These are phyloP conservation scores for Corella eumyota DNA, from an alignment of 23 tunicate genomes.

Conservation along the genomic window DNA sequence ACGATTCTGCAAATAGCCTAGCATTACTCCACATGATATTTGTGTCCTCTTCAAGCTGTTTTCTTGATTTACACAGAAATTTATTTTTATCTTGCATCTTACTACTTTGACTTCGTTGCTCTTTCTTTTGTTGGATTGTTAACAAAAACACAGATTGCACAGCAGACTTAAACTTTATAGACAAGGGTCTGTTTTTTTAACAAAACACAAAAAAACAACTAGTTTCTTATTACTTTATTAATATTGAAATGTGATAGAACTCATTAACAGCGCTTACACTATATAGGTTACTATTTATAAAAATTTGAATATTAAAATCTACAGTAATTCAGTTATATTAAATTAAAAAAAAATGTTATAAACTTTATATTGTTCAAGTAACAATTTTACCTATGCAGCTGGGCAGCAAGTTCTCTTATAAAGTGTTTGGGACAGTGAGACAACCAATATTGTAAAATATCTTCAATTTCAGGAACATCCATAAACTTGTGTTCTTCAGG, in stretches of 20 bases:
- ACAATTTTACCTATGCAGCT: constrained; percentile 19
- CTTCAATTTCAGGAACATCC: constrained; percentile 37
- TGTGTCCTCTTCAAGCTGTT: constrained; percentile 53
- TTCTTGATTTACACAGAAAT: constrained; percentile 18
- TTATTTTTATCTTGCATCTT: not conserved
- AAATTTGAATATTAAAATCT: not conserved
- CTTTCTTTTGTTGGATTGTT: constrained; percentile 18
- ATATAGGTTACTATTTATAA: not conserved
- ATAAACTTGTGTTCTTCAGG: constrained; percentile 25
- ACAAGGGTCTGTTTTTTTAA: constrained; percentile 34
- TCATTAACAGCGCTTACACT: not conserved
- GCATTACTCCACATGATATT: constrained; percentile 36
- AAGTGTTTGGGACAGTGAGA: constrained; percentile 43
- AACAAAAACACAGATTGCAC: constrained; percentile 55
- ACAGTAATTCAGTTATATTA: not conserved
- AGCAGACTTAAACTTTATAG: constrained; percentile 15
- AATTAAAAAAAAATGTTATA: constrained; percentile 1
- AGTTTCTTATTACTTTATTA: too few relatives aligned
- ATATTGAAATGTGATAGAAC: not conserved
- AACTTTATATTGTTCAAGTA: not conserved
- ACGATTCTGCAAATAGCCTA: constrained; percentile 18
- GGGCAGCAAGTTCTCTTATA: constrained; percentile 19
- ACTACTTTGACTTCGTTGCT: constrained; percentile 1
- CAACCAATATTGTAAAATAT: constrained; percentile 14
- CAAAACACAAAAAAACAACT: constrained; percentile 1